Evolutionary conservation across 37 sponge, comb jelly and placozoan species (phyloP), one percentile per base, ranked within the genome.

Genomic region (Cladorhizidae sp.): DNA sequence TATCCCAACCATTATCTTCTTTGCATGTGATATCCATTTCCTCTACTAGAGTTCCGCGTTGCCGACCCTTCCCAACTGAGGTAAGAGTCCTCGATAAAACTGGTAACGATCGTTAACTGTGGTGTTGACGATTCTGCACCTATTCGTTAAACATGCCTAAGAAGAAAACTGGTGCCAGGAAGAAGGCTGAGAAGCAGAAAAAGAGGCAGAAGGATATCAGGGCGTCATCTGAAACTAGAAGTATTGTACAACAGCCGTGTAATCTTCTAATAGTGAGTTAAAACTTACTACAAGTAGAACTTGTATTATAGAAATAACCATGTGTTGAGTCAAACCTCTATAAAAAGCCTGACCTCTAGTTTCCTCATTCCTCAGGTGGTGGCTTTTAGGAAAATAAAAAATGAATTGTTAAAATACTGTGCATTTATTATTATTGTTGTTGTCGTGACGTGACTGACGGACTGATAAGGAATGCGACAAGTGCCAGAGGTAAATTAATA

Each of bases 101-200:
- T 9, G 5, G 5, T 45, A 45, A 9, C 9, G 49, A 12, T 45
- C 8, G 49, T 45, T 45, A n/a, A n/a, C n/a, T n/a, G n/a, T 9
- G 49, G 49, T 45, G 49, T 45, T 45, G 49, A 9, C 9, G 8
- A 9, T n/a, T n/a, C n/a, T n/a, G n/a, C n/a, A n/a, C n/a, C n/a
- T n/a, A n/a, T n/a, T n/a, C n/a, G n/a, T n/a, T n/a, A 15, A 86
- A 43, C 54, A 99, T 99, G 99, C 99, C 99, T 7, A 99, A 99
- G 81, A 95, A 94, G 84, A 96, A 96, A 85, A 90, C 95, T 28
- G 96, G 93, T 31, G 95, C 99, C 1, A 83, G 89, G 35, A 99
- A 96, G 83, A 99, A 93, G 55, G 97, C 97, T 20, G 93, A 94
- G 39, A 99, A 94, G 82, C 95, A 92, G 73, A 93, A 88, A 78